Percentiles rank a stretch among this genome's conserved stretches.
These are phyloP conservation scores for Lepeophtheirus salmonis DNA, from an alignment of 1,140 invertebrate species.

Conservation along the genomic window DNA sequence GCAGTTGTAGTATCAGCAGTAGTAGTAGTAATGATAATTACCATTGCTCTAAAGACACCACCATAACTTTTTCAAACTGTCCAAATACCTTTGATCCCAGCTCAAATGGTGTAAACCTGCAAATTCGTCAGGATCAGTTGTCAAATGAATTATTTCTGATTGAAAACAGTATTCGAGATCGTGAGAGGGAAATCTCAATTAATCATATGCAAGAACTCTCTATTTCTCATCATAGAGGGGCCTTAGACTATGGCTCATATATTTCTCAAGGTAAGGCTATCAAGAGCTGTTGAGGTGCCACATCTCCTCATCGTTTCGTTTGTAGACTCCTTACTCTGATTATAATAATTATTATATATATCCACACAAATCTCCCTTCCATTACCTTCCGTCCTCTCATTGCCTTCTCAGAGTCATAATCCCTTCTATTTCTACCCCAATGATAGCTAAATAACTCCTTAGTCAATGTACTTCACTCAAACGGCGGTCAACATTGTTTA, in stretches of 20 bases:
- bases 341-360: too few species aligned
- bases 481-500: too few species aligned
- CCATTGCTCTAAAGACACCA: background rate
- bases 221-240: background rate
- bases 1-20: background rate
- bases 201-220: background rate
- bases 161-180: constrained; percentile 12
- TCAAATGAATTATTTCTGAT: constrained; percentile 1
- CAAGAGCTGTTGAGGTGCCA: background rate
- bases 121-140: background rate
- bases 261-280: constrained; percentile 7
- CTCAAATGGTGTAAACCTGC: background rate
- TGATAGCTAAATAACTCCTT: too few species aligned
- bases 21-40: background rate
- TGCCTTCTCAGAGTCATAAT: too few species aligned
- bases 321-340: too few species aligned
- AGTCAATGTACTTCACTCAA: too few species aligned
- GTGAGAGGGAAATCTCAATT: constrained; percentile 6
- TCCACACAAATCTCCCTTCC: too few species aligned
- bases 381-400: too few species aligned
- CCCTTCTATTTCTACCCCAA: too few species aligned
- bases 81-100: background rate
- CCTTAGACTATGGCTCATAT: constrained; percentile 4
- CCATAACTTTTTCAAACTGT: background rate
- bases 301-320: too few species aligned